Base-by-base conservation (phyloP, 2,797 vertebrate species). In the Mormyrus proboscirostris region DNA sequence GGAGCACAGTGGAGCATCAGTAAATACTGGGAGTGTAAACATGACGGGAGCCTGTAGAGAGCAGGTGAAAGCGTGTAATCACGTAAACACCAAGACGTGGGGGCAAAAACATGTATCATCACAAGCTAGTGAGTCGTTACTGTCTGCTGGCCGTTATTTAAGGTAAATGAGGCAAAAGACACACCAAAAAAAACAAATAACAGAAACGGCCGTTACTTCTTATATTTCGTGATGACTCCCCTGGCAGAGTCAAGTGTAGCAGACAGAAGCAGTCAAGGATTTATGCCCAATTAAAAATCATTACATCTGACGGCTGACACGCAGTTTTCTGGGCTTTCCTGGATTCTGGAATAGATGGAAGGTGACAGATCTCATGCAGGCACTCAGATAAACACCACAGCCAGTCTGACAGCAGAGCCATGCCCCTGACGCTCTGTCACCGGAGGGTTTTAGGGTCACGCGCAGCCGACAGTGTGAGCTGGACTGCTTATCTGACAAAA, bases 261-360 rank as follows among this genome's bases (percentile, higher is more conserved):
- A 4, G 73, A 38, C 29, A 38, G 33, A 89, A 86, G 62, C 88
- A 91, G 91, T 49, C 90, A 89, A 93, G 86, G 90, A 90, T 88
- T 89, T 89, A 88, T 89, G 86, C 90, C 88, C 91, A 94, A 93
- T 93, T 88, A 94, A 89, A 91, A 91, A 92, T 92, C 92, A 93
- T 95, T 93, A 94, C 89, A 85, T 88, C 87, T 83, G 87, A 89
- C 86, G 92, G 90, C 92, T 88, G 89, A 90, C 44, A 87, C 88
- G 86, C 90, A 91, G 92, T 90, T 89, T 94, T 91, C 86, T 90
- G 90, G 86, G 51, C 76, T 88, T 92, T 91, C 91, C 89, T 90
- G 92, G 89, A 92, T 90, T 89, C 87, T 33, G 9, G 49, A 55
- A 50, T 88, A 83, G 84, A 91, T 89, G 88, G 50, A 33, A 89